These are phyloP conservation scores for Champsocephalus gunnari DNA, from an alignment of 2,797 vertebrate genomes.

Conservation along the genomic window DNA sequence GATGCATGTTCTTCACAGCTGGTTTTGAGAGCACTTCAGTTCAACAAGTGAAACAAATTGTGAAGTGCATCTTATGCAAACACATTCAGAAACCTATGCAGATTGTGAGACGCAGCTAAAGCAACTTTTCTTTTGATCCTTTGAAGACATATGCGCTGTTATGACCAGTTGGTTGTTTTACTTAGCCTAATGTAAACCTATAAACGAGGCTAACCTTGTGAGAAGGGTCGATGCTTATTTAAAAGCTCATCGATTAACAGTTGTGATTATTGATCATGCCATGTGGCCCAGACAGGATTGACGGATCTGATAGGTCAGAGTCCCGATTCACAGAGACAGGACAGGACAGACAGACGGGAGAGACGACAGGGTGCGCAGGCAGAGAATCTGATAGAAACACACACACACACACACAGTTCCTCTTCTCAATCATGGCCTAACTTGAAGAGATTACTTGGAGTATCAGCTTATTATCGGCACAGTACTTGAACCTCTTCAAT, in stretches of 20 bases:
- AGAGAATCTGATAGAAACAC: conserved; percentile 6
- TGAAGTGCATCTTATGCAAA: conserved; percentile 7
- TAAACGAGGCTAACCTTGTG: conserved; percentile 82
- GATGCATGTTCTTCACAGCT: not conserved
- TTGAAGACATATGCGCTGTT: conserved; percentile 43
- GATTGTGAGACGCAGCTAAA: not conserved
- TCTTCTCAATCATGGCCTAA: conserved; percentile 58
- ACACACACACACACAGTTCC: conserved; percentile 1
- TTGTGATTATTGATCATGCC: conserved; percentile 87
- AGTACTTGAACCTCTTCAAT: conserved; percentile 71
- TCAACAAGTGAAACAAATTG: not conserved
- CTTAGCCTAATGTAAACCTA: conserved; percentile 81
- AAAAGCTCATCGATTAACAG: conserved; percentile 89
- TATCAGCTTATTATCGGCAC: conserved; percentile 72
- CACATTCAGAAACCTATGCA: not conserved
- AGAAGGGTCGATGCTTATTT: conserved; percentile 85
- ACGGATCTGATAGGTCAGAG: conserved; percentile 75
- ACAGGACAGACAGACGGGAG: not conserved
- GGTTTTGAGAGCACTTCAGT: not conserved
- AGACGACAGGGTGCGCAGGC: not conserved
- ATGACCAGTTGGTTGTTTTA: conserved; percentile 71
- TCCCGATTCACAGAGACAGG: conserved; percentile 43
- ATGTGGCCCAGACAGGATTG: conserved; percentile 79
- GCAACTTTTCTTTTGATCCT: conserved; percentile 27
- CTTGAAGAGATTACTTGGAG: conserved; percentile 71